These are phyloP conservation scores for Elephantulus edwardii DNA, from an alignment of 2,113 vertebrate species.

Conservation along the genomic window DNA sequence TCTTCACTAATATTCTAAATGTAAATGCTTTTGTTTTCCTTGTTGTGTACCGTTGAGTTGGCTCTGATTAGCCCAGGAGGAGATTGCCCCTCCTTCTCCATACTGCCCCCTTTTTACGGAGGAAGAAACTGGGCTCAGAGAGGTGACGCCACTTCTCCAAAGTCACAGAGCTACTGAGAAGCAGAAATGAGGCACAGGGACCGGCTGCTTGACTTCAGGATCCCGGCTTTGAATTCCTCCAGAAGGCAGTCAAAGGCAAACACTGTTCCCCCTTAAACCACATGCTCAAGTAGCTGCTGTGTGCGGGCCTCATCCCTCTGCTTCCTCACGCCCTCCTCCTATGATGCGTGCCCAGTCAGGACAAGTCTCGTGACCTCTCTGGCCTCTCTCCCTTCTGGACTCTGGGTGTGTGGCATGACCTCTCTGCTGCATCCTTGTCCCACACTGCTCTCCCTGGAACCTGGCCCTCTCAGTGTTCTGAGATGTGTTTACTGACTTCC, in stretches of 20 bases:
- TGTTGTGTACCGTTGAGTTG: no score
- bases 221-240: not conserved
- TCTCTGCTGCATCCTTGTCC: not conserved
- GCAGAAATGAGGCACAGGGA: not conserved
- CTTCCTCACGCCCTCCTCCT: not conserved
- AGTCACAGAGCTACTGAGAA: not conserved
- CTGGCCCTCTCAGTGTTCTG: not conserved
- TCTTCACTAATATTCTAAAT: not conserved
- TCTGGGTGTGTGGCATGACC: not conserved
- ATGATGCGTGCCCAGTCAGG: not conserved
- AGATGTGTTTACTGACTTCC: not conserved
- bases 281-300: not conserved
- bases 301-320: not conserved
- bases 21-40: not conserved
- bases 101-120: not conserved
- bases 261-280: not conserved
- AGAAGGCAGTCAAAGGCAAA: not conserved
- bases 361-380: not conserved
- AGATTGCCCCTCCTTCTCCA: no score
- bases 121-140: not conserved
- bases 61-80: no score
- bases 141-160: not conserved
- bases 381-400: not conserved
- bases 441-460: rapidly evolving
- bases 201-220: not conserved